Percentiles rank a stretch among this genome's conserved stretches.
Conservation (phyloP, 2,113 vertebrate genomes). For the Chaenogobius annularis region DNA sequence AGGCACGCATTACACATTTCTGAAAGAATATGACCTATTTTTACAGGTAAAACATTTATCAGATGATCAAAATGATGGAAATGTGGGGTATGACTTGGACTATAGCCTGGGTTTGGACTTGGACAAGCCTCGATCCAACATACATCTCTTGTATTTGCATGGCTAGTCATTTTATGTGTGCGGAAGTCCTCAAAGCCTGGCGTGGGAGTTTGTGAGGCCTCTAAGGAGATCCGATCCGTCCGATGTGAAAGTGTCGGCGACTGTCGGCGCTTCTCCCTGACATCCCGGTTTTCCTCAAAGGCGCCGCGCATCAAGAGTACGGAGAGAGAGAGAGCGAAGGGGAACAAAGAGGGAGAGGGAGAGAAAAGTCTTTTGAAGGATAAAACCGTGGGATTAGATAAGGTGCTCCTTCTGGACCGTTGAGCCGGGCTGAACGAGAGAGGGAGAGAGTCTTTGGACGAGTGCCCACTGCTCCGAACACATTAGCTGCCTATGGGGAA, state of each 20-base stretch:
- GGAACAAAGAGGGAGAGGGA: conserved; percentile 47
- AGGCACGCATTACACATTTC: neutral
- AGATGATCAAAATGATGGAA: neutral
- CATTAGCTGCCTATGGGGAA: conserved; percentile 70
- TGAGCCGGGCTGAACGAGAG: conserved; percentile 42
- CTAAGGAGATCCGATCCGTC: conserved; percentile 58
- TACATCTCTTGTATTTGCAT: neutral
- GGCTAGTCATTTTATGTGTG: conserved; percentile 9
- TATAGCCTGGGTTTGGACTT: neutral
- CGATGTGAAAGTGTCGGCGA: conserved; percentile 53
- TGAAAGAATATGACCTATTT: neutral
- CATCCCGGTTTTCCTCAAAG: conserved; percentile 65
- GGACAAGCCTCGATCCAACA: neutral
- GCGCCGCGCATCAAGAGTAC: conserved; percentile 57
- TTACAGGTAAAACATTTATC: too few species aligned
- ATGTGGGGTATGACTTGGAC: neutral
- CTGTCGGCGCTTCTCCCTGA: conserved; percentile 50
- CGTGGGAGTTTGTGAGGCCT: conserved; percentile 42
- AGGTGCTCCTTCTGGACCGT: conserved; percentile 74
- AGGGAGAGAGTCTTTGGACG: conserved; percentile 35
- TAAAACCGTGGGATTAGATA: conserved; percentile 77
- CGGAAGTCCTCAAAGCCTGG: conserved; percentile 29
- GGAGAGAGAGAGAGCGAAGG: conserved; percentile 42
- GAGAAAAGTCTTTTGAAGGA: conserved; percentile 77
- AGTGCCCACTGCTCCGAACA: conserved; percentile 66